Evolutionary conservation across 2,888 invertebrate species (phyloP), one percentile per base, ranked within the genome.

Genomic region (Lysandra bellargus): DNA sequence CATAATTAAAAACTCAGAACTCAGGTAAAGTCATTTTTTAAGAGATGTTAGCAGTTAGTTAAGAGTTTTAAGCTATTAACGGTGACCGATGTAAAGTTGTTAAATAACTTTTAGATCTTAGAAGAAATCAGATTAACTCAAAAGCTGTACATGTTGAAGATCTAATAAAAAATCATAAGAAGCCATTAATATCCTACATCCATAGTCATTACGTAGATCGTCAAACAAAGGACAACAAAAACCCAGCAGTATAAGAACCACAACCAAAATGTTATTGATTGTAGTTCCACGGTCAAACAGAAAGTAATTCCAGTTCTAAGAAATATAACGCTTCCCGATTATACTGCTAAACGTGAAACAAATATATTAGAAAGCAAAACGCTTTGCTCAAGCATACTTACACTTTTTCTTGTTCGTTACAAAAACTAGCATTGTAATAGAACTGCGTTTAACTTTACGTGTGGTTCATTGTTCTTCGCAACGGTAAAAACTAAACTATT

Each of bases 321-420:
- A 69, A 69, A 33, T 14, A 69, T 69, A 17, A 69, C 33, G 33
- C 44, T 9, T 74, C 17, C 9, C 23, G 40, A 75, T 75, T 75
- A n/a, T 30, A 75, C 75, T 49, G 75, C 30, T 75, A 30, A 75
- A 75, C 75, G 49, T 49, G 44, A 49, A 75, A 75, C 49, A 75
- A 75, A 75, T 75, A 75, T 75, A 23, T 75, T 75, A 75, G 75
- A 75, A 75, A 75, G 75, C 75, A 75, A 75, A 75, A 75, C 44
- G 75, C 49, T 75, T 49, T 37, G 69, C 33, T 49, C 44, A 44
- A 75, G 49, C 49, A 49, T 53, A 75, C 75, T 75, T 75, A 75
- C 75, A 75, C 75, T 75, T 75, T 75, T 74, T 73, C 73, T 75
- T 23, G 37, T 44, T 44, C n/a, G 75, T 49, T 37, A 37, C 69